Base-by-base conservation (phyloP, 2,797 vertebrate genomes). In the Molossus molossus region DNA sequence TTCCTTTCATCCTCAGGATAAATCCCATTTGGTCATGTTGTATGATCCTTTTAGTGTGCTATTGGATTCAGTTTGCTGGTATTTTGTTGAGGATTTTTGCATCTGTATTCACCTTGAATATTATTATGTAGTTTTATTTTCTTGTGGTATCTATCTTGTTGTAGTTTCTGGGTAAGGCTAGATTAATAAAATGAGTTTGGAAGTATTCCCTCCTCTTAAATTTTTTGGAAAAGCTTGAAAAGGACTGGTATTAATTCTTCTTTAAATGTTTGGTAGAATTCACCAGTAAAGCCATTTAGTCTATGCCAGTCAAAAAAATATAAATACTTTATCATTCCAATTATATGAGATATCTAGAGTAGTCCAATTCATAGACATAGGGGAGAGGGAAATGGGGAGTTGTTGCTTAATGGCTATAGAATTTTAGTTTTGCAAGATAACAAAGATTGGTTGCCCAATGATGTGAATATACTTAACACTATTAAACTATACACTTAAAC, bases 341-440 rank as follows among this genome's bases (percentile, higher is more conserved):
- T 70, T 64, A 45, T 13, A 64, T 40, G 29, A 87, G 23, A 12
- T 85, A 69, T n/a, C 9, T 76, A 33, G 14, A 75, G 15, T 70
- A 92, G n/a, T 95, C n/a, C 48, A 45, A 94, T 40, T 91, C 33
- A 33, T 55, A 40, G 40, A 90, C 21, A 85, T 50, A 92, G 5
- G 21, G 29, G 37, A 21, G 23, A 40, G 45, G 17, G 20, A 6
- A 45, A 37, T 60, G 23, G 82, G 0, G 4, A 64, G 37, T 13
- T 93, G 5, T 17, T 70, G 3, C 76, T 48, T 94, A 92, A 37
- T 75, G 12, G 50, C 7, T 81, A 69, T 48, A 75, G 53, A 90
- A 29, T 87, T 64, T 80, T 90, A 92, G 60, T 94, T 93, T 79
- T 85, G 3, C 70, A 77, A 76, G 70, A 33, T 57, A 55, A 45